Conservation (phyloP, 2,797 vertebrate species). For the Microctenopoma stevenorrisi region DNA sequence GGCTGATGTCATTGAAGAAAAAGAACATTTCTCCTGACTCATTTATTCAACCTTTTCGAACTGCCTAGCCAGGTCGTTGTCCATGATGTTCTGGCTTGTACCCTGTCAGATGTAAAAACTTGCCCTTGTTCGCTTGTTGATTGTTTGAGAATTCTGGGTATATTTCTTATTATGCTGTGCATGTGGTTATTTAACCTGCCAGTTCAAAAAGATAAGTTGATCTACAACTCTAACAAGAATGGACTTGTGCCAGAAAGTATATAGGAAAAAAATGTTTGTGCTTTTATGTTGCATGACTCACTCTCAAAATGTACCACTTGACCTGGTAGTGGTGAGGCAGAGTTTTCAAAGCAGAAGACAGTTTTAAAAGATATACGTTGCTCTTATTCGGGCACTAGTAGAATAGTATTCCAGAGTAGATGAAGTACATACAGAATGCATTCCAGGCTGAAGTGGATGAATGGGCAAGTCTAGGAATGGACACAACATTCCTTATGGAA, state of each 20-base stretch:
- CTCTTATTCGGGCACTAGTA: constrained; percentile 25
- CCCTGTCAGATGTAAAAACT: constrained; percentile 53
- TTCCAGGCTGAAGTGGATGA: constrained; percentile 63
- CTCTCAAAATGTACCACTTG: constrained; percentile 32
- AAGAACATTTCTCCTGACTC: constrained; percentile 55
- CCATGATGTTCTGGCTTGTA: constrained; percentile 51
- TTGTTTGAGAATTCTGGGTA: constrained; percentile 52
- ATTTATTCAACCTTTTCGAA: constrained; percentile 69
- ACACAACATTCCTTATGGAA: constrained; percentile 69
- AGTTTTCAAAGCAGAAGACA: constrained; percentile 20
- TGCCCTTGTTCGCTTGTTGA: constrained; percentile 55
- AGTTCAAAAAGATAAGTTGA: constrained; percentile 55
- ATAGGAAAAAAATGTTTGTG: background rate
- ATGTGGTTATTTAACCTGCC: constrained; percentile 65
- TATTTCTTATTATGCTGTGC: constrained; percentile 34
- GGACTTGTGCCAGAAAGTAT: constrained; percentile 56
- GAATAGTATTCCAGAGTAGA: constrained; percentile 15
- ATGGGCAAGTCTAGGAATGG: constrained; percentile 66
- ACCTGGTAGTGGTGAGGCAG: constrained; percentile 27
- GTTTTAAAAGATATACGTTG: constrained; percentile 21
- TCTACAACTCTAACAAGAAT: constrained; percentile 59
- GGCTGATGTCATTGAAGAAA: constrained; percentile 73
- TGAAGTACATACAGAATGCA: constrained; percentile 43
- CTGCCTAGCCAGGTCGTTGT: constrained; percentile 37
- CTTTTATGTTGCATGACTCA: constrained; percentile 21